phyloP scores from a whole-genome alignment of 2,888 invertebrate genomes.

The Acrobasis suavella region DNA sequence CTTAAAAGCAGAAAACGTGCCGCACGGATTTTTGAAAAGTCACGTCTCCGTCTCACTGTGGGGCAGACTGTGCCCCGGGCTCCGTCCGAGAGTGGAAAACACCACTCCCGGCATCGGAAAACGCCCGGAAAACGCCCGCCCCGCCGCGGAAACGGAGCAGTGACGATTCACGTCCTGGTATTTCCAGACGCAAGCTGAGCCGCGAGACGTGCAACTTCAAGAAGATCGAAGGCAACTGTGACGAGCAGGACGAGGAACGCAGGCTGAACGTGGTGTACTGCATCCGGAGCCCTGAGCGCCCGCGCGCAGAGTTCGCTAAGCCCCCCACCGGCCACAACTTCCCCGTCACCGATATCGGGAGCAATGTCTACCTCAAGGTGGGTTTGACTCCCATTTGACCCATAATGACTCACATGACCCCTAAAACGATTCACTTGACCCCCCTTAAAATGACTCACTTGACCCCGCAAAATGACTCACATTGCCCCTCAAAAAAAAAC shows the following conservation, averaged over 20 bases:
- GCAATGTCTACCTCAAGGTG: slow-evolving; percentile 81
- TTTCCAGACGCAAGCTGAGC: slow-evolving; percentile 71
- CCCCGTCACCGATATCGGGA: slow-evolving; percentile 86
- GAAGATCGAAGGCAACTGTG: slow-evolving; percentile 73
- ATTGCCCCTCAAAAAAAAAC: too few relatives aligned
- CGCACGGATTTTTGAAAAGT: too few relatives aligned
- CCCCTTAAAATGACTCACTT: too few relatives aligned
- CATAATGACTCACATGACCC: background rate
- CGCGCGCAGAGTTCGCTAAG: slow-evolving; percentile 77
- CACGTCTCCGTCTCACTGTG: too few relatives aligned
- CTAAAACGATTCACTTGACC: background rate
- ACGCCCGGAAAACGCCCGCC: too few relatives aligned
- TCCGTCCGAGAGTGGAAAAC: too few relatives aligned
- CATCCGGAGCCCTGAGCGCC: slow-evolving; percentile 84
- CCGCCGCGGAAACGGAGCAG: too few relatives aligned
- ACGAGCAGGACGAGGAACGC: slow-evolving; percentile 60
- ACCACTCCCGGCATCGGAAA: too few relatives aligned
- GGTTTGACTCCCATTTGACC: background rate
- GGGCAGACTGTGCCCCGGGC: too few relatives aligned
- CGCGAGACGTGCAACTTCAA: slow-evolving; percentile 77
- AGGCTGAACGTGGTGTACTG: slow-evolving; percentile 85
- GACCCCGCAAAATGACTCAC: too few relatives aligned
- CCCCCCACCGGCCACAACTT: slow-evolving; percentile 87
- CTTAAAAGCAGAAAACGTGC: too few relatives aligned
- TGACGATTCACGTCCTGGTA: too few relatives aligned